Evolutionary conservation across 2,113 vertebrate species (phyloP).

Genomic region (Noturus placidus): DNA sequence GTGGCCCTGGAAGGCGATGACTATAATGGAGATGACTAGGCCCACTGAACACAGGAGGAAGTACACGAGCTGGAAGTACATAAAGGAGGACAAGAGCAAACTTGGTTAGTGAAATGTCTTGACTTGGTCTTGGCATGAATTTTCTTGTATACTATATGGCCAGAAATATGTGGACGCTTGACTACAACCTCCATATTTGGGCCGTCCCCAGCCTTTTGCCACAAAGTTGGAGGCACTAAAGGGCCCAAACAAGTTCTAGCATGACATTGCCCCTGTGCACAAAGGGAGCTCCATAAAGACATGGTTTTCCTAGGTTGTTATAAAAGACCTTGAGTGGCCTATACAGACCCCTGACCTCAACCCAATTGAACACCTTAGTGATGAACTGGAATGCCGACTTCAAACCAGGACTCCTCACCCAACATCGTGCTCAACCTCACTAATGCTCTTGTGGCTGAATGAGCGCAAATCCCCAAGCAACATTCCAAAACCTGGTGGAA

Average conservation of each 20-base stretch:
- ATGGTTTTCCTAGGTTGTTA: neutral
- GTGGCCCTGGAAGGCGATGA: slow-evolving; percentile 81
- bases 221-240: neutral
- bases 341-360: neutral
- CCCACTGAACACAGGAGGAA: slow-evolving; percentile 85
- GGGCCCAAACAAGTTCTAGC: neutral
- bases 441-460: neutral
- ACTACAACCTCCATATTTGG: neutral
- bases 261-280: neutral
- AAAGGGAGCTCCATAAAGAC: neutral
- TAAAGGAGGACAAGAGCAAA: neutral
- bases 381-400: neutral
- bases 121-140: neutral
- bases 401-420: neutral
- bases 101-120: neutral
- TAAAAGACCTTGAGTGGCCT: neutral
- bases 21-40: slow-evolving; percentile 82
- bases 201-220: neutral
- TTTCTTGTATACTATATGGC: neutral
- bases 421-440: neutral
- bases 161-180: neutral
- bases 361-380: neutral
- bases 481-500: neutral
- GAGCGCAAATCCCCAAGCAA: neutral
- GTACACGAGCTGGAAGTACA: slow-evolving; percentile 79